Evolutionary conservation across 2,797 vertebrate genomes (phyloP).

Genomic region (Spea hammondii): DNA sequence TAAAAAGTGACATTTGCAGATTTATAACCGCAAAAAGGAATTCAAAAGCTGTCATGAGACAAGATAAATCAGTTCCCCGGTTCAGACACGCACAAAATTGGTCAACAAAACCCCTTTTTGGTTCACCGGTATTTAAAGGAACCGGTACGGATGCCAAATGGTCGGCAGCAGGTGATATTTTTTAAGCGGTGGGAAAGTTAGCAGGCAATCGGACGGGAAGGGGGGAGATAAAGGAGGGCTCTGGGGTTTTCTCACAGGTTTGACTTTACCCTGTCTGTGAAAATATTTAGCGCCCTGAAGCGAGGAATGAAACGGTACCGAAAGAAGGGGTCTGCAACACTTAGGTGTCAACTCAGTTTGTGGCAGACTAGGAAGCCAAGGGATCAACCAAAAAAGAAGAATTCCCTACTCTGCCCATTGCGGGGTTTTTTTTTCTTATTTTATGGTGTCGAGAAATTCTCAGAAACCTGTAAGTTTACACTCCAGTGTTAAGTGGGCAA

Average conservation of each 20-base stretch:
- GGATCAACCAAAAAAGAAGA: not conserved
- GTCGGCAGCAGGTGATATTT: not conserved
- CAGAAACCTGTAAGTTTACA: not conserved
- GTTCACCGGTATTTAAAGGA: not conserved
- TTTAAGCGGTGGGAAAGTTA: not conserved
- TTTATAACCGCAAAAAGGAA: too few species aligned
- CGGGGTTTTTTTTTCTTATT: conserved; percentile 12
- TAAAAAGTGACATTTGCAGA: too few species aligned
- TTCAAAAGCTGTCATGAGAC: too few species aligned
- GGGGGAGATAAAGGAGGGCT: not conserved
- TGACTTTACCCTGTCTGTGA: conserved; percentile 11
- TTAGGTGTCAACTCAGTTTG: conserved; percentile 2
- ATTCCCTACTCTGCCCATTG: not conserved
- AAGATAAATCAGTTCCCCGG: too few species aligned
- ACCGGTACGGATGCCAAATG: not conserved
- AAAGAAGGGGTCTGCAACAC: conserved; percentile 5
- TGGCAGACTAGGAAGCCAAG: not conserved
- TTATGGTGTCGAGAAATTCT: not conserved
- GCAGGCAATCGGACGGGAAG: not conserved
- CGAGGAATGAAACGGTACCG: not conserved
- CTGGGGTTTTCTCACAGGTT: not conserved
- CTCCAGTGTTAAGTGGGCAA: not conserved
- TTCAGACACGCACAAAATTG: too few species aligned
- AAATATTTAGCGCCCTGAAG: not conserved
- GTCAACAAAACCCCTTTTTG: too few species aligned